phyloP scores from a whole-genome alignment of 2,113 vertebrate species.

The Corynorhinus townsendii region DNA sequence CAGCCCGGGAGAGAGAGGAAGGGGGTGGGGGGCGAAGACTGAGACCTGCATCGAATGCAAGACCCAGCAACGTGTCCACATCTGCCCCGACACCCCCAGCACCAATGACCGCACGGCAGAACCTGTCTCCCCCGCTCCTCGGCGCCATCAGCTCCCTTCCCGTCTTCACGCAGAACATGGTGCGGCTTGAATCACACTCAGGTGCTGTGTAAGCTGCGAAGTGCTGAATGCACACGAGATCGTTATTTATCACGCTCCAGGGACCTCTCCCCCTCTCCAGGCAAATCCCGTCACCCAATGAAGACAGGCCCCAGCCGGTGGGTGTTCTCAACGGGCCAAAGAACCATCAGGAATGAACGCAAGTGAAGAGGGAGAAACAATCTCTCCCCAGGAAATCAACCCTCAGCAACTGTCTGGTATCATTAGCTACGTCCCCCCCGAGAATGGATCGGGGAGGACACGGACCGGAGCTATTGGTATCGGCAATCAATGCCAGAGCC shows the following conservation, averaged over 20 bases:
- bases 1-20: neutral
- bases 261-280: neutral
- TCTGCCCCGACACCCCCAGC: accelerated
- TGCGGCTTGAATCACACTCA: accelerated
- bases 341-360: neutral
- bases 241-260: neutral
- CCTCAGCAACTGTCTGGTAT: neutral
- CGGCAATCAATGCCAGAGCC: neutral
- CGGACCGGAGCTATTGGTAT: accelerated
- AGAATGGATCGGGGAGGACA: neutral
- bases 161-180: accelerated
- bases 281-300: accelerated
- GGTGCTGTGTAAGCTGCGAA: neutral
- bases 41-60: neutral
- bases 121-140: accelerated
- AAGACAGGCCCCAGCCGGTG: neutral
- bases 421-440: neutral
- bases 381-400: neutral
- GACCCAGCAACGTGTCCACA: accelerated
- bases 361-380: neutral
- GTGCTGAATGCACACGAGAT: neutral
- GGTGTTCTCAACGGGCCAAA: neutral
- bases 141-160: accelerated
- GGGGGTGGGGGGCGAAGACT: neutral
- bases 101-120: accelerated